Base-by-base conservation (phyloP, 2,113 vertebrate genomes). In the Petaurus breviceps region DNA sequence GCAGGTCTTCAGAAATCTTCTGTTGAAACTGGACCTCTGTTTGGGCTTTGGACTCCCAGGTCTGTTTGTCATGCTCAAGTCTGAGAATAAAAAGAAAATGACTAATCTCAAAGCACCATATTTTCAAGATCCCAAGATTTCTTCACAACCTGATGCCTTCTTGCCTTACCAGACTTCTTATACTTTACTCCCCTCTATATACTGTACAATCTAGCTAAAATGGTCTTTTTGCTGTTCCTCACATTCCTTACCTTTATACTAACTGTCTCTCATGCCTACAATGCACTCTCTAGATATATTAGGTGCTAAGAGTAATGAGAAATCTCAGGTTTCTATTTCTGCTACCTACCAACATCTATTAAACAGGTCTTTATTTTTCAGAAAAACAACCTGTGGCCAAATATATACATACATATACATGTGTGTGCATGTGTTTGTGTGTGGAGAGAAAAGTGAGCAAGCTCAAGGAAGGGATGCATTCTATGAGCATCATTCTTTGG, bases 31-130 rank as follows among this genome's bases (percentile, higher is more conserved):
- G 98, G 89, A 98, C 96, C 51, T 98, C 98, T 89, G 98, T 98
- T 92, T 98, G 98, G 68, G 98, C 97, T 61, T 98, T 98, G 92
- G 98, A 98, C 92, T 99, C 98, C 98, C 98, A 98, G 12, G 98
- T 98, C 53, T 98, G 97, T 89, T 98, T 99, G 93, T 95, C 97
- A 96, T 97, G 55, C 97, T 99, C 99, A 61, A 99, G 97, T 50
- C 99, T 99, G 57, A 93, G 95, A 92, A 84, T 1, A 97, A 25
- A 89, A 50, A 92, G 24, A 55, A 92, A 49, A 31, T 91, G 10
- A 95, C 47, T 89, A 93, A 93, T 61, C 90, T 93, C 5, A 96
- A 77, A 94, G 50, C 37, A 77, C 14, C 4, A 19, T 84, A 23
- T 43, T 84, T 84, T 84, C 43, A 84, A 84, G 68, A 84, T 84